Evolutionary conservation across 1,140 invertebrate genomes (phyloP).

Genomic region (Bombus impatiens): DNA sequence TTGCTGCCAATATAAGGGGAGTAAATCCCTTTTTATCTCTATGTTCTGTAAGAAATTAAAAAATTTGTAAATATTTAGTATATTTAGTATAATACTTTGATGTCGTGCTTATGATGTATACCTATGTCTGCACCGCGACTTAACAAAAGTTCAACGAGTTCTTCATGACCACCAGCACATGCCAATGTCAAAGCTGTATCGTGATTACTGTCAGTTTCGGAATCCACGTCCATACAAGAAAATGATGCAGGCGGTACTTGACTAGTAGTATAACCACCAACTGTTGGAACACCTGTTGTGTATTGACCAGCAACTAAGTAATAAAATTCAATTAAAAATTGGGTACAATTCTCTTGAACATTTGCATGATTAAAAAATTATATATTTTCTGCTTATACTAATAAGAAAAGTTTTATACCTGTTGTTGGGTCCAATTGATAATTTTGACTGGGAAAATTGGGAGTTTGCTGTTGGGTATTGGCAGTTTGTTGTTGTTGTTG

Average conservation of each 20-base stretch:
- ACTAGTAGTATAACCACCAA: conserved; percentile 73
- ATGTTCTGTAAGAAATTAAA: conserved; percentile 86
- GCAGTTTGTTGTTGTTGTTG: conserved; percentile 74
- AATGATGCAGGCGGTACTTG: conserved; percentile 82
- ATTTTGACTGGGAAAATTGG: conserved; percentile 79
- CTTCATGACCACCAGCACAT: conserved; percentile 98
- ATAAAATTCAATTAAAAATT: conserved; percentile 58
- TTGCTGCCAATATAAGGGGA: conserved; percentile 97
- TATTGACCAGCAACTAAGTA: conserved; percentile 73
- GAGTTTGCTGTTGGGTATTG: conserved; percentile 73
- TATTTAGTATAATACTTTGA: neutral
- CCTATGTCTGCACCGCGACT: conserved; percentile 95
- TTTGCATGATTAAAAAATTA: neutral
- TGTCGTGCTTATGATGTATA: conserved; percentile 48
- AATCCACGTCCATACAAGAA: conserved; percentile 94
- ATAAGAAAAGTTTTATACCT: conserved; percentile 70
- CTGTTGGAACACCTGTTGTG: conserved; percentile 72
- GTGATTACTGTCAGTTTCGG: conserved; percentile 98
- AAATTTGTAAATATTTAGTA: neutral
- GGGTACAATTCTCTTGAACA: neutral
- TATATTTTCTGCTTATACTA: neutral
- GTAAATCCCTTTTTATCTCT: conserved; percentile 99
- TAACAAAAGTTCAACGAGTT: conserved; percentile 95
- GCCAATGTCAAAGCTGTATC: conserved; percentile 98
- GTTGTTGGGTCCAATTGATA: conserved; percentile 81